Conservation (phyloP, 1,140 invertebrate species). For the Chironomus tepperi region DNA sequence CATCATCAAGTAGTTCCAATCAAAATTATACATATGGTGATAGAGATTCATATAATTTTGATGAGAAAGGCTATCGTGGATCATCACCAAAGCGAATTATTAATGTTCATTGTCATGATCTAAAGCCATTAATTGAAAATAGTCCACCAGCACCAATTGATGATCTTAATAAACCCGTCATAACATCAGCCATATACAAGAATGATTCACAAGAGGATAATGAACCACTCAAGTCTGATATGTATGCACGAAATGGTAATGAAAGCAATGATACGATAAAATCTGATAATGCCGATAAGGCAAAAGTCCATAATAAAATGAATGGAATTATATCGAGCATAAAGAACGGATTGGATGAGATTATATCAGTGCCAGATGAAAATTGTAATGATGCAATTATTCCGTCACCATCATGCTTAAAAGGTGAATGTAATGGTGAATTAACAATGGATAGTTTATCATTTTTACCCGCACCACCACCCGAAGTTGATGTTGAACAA, state of each 20-base stretch:
- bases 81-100: conserved; percentile 28
- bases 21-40: conserved; percentile 66
- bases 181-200: conserved; percentile 58
- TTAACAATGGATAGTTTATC: not conserved
- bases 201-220: conserved; percentile 43
- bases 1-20: conserved; percentile 56
- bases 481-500: not conserved
- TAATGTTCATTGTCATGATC: conserved; percentile 4
- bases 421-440: not conserved
- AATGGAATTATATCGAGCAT: not conserved
- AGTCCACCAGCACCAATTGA: conserved; percentile 42
- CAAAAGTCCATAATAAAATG: conserved; percentile 7
- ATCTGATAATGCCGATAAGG: not conserved
- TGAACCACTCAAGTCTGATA: not conserved
- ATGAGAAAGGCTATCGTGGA: conserved; percentile 54
- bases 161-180: conserved; percentile 51
- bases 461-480: conserved; percentile 8
- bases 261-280: not conserved
- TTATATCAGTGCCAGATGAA: not conserved
- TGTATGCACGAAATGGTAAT: not conserved
- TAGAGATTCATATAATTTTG: conserved; percentile 64
- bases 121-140: conserved; percentile 11
- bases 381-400: not conserved
- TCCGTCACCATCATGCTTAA: not conserved
- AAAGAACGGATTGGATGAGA: conserved; percentile 18